phyloP scores from a whole-genome alignment of 2,113 vertebrate species.

The Sclerurus mexicanus region DNA sequence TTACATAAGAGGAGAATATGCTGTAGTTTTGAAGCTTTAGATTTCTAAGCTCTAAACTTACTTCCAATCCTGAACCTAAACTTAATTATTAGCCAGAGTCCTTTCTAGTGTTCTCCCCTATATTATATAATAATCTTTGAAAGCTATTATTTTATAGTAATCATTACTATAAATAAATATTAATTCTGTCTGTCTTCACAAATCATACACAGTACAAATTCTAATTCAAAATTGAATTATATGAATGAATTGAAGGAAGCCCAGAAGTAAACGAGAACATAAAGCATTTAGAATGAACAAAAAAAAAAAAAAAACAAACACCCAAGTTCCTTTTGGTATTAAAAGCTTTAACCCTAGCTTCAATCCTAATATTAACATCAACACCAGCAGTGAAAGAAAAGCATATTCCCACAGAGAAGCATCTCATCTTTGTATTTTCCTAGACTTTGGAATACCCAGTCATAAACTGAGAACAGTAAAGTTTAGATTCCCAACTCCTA shows the following conservation, averaged over 20 bases:
- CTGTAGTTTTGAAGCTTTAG: neutral
- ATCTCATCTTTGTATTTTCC: accelerated
- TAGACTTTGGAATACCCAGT: neutral
- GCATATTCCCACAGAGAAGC: neutral
- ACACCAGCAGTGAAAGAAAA: neutral
- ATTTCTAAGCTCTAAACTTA: neutral
- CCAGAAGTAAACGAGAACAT: neutral
- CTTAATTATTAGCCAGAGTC: neutral
- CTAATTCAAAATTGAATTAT: neutral
- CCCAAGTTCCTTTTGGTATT: neutral
- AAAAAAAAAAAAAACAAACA: too few relatives aligned
- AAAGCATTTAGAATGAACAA: neutral
- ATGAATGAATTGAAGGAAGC: neutral
- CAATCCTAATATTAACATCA: neutral
- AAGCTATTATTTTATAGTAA: neutral
- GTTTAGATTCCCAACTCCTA: neutral
- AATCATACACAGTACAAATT: neutral
- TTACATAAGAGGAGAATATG: neutral
- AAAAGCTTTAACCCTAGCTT: neutral
- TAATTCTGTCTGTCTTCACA: neutral
- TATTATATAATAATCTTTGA: neutral
- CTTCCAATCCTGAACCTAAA: neutral
- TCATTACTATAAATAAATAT: neutral
- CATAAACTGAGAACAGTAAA: neutral
- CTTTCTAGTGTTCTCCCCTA: neutral